These are phyloP conservation scores for Drosophila ogumai DNA, from an alignment of 1,140 invertebrate genomes.

Conservation along the genomic window DNA sequence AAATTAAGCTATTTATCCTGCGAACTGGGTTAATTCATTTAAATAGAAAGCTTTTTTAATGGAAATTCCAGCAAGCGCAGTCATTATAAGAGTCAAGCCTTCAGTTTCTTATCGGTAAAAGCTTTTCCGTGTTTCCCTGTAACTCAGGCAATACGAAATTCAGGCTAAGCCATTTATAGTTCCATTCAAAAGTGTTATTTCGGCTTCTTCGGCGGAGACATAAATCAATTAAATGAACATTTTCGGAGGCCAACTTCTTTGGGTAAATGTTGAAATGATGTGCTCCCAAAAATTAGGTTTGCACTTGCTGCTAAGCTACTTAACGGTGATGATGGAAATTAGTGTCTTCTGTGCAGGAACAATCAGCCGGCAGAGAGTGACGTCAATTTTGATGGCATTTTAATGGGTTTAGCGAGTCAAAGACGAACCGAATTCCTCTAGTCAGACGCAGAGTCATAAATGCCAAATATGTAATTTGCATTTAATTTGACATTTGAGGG, in stretches of 20 bases:
- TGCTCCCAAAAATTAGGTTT: constrained; percentile 14
- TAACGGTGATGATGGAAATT: constrained; percentile 55
- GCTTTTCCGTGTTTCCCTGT: constrained; percentile 15
- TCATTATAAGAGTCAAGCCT: constrained; percentile 12
- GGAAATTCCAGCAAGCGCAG: background rate
- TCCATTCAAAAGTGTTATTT: background rate
- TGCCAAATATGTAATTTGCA: constrained; percentile 76
- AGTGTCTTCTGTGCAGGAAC: constrained; percentile 34
- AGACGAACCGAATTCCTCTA: constrained; percentile 10
- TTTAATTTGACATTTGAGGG: constrained; percentile 73
- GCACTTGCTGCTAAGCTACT: constrained; percentile 47
- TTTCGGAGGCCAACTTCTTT: constrained; percentile 36
- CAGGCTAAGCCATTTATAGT: constrained; percentile 6
- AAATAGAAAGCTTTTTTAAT: constrained; percentile 13
- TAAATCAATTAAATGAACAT: constrained; percentile 43
- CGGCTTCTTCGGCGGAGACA: background rate
- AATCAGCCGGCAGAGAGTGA: constrained; percentile 34
- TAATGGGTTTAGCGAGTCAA: constrained; percentile 57
- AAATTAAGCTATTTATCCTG: background rate
- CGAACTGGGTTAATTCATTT: constrained; percentile 4
- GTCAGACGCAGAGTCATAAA: constrained; percentile 42
- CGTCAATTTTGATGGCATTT: constrained; percentile 78
- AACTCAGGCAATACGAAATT: background rate
- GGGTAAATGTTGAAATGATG: constrained; percentile 25
- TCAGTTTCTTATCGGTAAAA: constrained; percentile 27